A percentile compares a stretch with the other conserved stretches of the same genome.
Conservation (phyloP, 2,888 invertebrate genomes). For the Balanococcus diminutus region DNA sequence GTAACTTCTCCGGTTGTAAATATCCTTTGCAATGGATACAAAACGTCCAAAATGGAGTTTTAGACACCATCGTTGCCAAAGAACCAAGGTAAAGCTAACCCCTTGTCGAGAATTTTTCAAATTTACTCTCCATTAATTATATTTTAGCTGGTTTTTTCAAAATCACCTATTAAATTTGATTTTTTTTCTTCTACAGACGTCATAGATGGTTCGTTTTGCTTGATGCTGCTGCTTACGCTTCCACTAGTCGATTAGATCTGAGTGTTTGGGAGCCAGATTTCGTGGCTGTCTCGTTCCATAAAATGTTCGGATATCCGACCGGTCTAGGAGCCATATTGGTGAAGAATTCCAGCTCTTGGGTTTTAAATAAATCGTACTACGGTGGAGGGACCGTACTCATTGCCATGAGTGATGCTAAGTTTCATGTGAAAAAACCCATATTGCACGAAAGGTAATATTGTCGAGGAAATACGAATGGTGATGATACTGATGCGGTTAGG, state of each 20-base stretch:
- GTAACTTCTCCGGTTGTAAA: constrained; percentile 92
- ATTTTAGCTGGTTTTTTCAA: not conserved
- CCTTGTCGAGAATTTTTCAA: constrained; percentile 61
- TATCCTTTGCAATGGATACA: constrained; percentile 79
- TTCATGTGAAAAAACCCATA: constrained; percentile 69
- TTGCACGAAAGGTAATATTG: constrained; percentile 76
- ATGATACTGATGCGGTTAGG: not conserved
- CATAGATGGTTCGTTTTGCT: constrained; percentile 75
- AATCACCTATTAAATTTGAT: not conserved
- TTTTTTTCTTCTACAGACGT: not conserved
- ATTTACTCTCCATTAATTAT: not conserved
- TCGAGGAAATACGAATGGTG: no score
- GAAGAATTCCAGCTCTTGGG: constrained; percentile 69
- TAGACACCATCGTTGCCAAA: constrained; percentile 61
- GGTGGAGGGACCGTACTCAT: constrained; percentile 94
- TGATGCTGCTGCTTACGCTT: constrained; percentile 84
- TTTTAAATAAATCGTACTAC: constrained; percentile 77
- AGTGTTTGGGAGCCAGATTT: constrained; percentile 79
- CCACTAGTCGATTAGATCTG: constrained; percentile 80
- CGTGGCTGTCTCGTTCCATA: constrained; percentile 92
- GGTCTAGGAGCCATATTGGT: constrained; percentile 90
- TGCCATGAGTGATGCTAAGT: constrained; percentile 73
- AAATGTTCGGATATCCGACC: constrained; percentile 95
- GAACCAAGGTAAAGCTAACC: not conserved
- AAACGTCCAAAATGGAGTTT: constrained; percentile 68